Evolutionary conservation across 2,113 vertebrate species (phyloP).

Genomic region (Nasalis larvatus): DNA sequence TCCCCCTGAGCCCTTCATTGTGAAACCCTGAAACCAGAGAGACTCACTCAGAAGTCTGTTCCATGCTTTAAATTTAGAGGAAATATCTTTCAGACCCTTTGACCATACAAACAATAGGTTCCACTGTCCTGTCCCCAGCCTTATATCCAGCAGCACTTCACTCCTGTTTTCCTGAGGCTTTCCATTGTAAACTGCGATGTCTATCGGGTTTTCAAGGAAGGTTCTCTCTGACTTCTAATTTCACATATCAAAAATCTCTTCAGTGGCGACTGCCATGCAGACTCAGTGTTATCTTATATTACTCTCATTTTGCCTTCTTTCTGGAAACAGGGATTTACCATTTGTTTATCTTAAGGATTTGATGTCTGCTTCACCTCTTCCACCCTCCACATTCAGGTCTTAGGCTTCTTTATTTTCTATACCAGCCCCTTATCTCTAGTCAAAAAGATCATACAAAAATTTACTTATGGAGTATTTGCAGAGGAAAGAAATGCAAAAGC

Average conservation of each 20-base stretch:
- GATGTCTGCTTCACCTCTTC: background rate
- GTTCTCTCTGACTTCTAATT: background rate
- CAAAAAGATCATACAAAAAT: background rate
- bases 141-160: background rate
- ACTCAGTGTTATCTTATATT: background rate
- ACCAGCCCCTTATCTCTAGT: background rate
- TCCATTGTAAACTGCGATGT: background rate
- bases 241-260: background rate
- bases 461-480: background rate
- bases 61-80: background rate
- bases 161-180: background rate
- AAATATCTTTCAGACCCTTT: background rate
- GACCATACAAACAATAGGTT: background rate
- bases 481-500: background rate
- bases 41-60: background rate
- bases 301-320: background rate
- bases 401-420: background rate
- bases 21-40: background rate
- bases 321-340: background rate
- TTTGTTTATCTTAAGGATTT: background rate
- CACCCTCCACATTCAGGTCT: background rate
- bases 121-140: background rate
- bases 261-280: background rate
- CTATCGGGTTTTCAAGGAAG: background rate
- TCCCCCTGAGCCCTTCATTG: background rate